A percentile compares a stretch with the other conserved stretches of the same genome.
phyloP scores from a whole-genome alignment of 2,113 vertebrate species.

The Larimichthys crocea region DNA sequence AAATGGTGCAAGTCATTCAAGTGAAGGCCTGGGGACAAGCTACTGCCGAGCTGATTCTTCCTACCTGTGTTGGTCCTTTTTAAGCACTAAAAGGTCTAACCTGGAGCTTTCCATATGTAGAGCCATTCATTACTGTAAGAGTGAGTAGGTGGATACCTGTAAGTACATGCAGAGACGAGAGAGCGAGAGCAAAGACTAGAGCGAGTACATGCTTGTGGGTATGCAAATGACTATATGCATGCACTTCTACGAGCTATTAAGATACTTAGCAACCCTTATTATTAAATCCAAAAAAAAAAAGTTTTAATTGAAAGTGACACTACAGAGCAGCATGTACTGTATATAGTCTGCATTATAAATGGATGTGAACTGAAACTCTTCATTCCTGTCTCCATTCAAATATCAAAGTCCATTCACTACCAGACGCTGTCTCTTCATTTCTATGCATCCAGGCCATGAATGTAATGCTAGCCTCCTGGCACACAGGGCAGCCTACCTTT shows the following conservation, averaged over 20 bases:
- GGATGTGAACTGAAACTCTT: slow-evolving; percentile 28
- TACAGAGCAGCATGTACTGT: neutral
- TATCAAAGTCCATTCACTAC: slow-evolving; percentile 53
- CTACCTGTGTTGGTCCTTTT: neutral
- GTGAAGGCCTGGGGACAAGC: neutral
- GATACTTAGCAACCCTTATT: neutral
- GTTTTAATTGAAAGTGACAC: neutral
- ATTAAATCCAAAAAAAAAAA: neutral
- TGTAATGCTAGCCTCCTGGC: slow-evolving; percentile 71
- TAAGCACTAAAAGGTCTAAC: neutral
- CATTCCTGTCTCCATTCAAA: slow-evolving; percentile 40
- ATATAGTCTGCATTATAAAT: slow-evolving; percentile 8
- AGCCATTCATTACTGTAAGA: slow-evolving; percentile 10
- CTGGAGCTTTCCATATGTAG: slow-evolving; percentile 10
- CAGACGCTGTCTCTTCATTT: slow-evolving; percentile 52
- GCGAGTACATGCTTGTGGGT: slow-evolving; percentile 44
- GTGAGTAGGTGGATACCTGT: slow-evolving; percentile 41
- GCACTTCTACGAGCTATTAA: neutral
- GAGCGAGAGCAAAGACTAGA: slow-evolving; percentile 7
- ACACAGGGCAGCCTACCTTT: slow-evolving; percentile 66
- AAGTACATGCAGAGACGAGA: slow-evolving; percentile 36
- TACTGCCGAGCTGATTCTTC: neutral
- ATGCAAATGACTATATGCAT: neutral
- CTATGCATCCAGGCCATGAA: slow-evolving; percentile 61
- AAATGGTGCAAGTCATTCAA: slow-evolving; percentile 2